Conservation (phyloP, 2,797 vertebrate genomes). For the Rhadinocentrus ornatus region DNA sequence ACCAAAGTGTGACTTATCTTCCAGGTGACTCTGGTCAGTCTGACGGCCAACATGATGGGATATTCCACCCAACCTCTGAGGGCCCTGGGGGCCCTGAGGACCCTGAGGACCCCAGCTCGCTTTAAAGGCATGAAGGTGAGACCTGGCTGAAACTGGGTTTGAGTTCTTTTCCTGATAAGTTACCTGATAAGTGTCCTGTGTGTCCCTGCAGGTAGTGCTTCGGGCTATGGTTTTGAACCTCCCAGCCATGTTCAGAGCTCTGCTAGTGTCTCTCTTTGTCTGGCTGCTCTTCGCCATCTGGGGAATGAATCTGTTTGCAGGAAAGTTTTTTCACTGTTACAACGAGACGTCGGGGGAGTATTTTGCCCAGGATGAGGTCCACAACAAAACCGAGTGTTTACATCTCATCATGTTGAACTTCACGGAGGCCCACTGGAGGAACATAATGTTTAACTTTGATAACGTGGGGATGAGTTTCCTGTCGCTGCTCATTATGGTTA, state of each 20-base stretch:
- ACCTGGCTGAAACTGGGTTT: slow-evolving; percentile 3
- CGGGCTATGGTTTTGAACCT: slow-evolving; percentile 82
- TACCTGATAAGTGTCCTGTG: not conserved
- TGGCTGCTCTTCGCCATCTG: slow-evolving; percentile 92
- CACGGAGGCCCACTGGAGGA: slow-evolving; percentile 84
- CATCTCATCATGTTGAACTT: slow-evolving; percentile 32
- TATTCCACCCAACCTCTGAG: slow-evolving; percentile 77
- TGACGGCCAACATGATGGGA: slow-evolving; percentile 85
- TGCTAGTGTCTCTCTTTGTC: slow-evolving; percentile 89
- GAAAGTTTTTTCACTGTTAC: slow-evolving; percentile 87
- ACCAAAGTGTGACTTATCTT: not conserved
- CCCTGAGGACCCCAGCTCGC: slow-evolving; percentile 89
- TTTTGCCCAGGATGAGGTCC: slow-evolving; percentile 58
- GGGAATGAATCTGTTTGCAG: slow-evolving; percentile 90
- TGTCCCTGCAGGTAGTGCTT: slow-evolving; percentile 53
- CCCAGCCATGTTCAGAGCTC: slow-evolving; percentile 87
- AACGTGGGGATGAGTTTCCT: slow-evolving; percentile 88
- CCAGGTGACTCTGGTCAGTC: slow-evolving; percentile 89
- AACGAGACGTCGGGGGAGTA: slow-evolving; percentile 81
- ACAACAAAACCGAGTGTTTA: slow-evolving; percentile 85
- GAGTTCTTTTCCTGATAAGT: no score
- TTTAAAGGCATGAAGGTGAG: slow-evolving; percentile 93
- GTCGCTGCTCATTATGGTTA: slow-evolving; percentile 90
- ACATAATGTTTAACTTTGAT: slow-evolving; percentile 87
- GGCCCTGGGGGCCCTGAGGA: slow-evolving; percentile 86